Percentiles rank a stretch among this genome's conserved stretches.
Evolutionary conservation across 2,888 invertebrate species (phyloP).

Genomic region (Beris morrisii): DNA sequence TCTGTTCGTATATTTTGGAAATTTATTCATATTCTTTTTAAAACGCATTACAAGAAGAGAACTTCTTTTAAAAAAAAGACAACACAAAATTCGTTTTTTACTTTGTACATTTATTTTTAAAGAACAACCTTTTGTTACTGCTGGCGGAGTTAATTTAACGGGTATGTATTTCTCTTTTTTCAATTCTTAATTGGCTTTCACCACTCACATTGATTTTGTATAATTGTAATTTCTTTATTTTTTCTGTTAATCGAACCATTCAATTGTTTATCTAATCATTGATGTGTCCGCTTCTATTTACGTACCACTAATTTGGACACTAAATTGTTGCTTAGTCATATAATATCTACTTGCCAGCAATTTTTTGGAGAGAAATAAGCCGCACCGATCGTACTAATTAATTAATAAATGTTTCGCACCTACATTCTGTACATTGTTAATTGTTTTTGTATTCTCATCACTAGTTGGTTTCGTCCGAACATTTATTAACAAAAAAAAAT

Average conservation of each 20-base stretch:
- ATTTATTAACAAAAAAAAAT: too few species aligned
- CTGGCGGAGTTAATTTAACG: constrained; percentile 60
- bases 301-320: too few species aligned
- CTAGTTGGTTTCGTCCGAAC: too few species aligned
- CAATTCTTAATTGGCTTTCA: constrained; percentile 17
- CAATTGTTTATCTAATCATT: constrained; percentile 23
- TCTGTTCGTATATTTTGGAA: background rate
- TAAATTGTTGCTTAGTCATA: too few species aligned
- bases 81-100: constrained; percentile 27
- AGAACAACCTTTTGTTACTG: constrained; percentile 58
- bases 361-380: too few species aligned
- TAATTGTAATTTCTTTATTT: constrained; percentile 4
- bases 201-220: constrained; percentile 37
- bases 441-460: too few species aligned
- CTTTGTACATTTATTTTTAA: constrained; percentile 55
- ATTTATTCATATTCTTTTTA: constrained; percentile 1
- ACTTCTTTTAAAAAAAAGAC: constrained; percentile 13
- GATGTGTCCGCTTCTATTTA: too few species aligned
- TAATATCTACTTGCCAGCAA: too few species aligned
- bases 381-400: too few species aligned
- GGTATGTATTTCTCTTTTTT: constrained; percentile 51
- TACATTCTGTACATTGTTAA: too few species aligned
- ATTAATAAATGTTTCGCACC: too few species aligned
- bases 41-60: constrained; percentile 1
- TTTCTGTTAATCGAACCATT: constrained; percentile 30